These are phyloP conservation scores for Reticulitermes lucifugus DNA, from an alignment of 2,888 invertebrate genomes.

Conservation along the genomic window DNA sequence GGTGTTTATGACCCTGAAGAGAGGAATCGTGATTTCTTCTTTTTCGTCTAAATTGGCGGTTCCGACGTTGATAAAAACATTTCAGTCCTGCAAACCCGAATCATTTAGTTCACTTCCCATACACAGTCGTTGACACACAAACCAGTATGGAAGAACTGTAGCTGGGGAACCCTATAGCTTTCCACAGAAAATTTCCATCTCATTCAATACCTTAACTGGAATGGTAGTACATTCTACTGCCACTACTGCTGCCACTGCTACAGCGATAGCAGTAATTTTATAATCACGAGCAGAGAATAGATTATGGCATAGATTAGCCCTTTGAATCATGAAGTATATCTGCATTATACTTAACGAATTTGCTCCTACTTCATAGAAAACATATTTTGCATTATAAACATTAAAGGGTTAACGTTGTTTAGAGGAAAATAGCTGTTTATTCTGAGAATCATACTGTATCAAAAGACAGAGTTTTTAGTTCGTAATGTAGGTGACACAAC, in stretches of 20 bases:
- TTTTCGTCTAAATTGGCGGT: background rate
- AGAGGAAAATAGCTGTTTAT: no score
- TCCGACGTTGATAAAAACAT: background rate
- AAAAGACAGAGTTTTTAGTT: no score
- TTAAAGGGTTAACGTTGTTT: no score
- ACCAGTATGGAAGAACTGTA: background rate
- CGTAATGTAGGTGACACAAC: no score
- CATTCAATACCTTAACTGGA: conserved; percentile 48
- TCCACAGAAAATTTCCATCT: conserved; percentile 45
- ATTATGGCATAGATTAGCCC: no score
- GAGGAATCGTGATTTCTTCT: background rate
- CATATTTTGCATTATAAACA: no score
- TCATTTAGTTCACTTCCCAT: background rate
- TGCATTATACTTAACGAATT: no score
- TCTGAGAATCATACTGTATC: no score
- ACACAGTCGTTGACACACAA: no score
- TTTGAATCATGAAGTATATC: no score
- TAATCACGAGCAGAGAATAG: background rate
- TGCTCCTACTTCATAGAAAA: no score
- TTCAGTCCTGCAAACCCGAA: background rate
- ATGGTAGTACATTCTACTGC: conserved; percentile 24
- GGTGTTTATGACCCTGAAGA: background rate
- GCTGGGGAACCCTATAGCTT: background rate
- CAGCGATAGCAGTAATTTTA: no score
- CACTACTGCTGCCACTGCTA: background rate